Conservation (phyloP, 2,888 invertebrate genomes). For the Tetragnatha montana region DNA sequence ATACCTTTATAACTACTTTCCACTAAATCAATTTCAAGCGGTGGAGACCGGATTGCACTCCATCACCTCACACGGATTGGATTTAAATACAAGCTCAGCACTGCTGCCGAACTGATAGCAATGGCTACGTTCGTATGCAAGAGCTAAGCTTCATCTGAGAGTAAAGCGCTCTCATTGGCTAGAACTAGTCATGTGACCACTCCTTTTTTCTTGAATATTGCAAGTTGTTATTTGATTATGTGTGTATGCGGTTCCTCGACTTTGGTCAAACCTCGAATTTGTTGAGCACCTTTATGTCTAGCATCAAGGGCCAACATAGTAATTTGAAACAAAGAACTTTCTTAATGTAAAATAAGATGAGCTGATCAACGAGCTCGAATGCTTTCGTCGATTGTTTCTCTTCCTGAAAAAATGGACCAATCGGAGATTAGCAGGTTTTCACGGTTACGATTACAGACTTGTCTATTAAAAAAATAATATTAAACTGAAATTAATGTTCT, state of each 20-base stretch:
- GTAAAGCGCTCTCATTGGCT: slow-evolving; percentile 64
- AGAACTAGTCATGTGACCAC: slow-evolving; percentile 67
- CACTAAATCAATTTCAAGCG: slow-evolving; percentile 33
- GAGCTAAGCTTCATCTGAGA: slow-evolving; percentile 47
- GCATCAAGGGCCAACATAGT: background rate
- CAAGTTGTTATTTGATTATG: background rate
- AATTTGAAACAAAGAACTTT: slow-evolving; percentile 2
- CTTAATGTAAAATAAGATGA: slow-evolving; percentile 23
- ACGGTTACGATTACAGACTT: slow-evolving; percentile 48
- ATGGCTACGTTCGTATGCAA: slow-evolving; percentile 66
- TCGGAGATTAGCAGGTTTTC: slow-evolving; percentile 13
- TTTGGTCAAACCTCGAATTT: background rate
- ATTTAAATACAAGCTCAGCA: slow-evolving; percentile 44
- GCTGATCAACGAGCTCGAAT: slow-evolving; percentile 12
- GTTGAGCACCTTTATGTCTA: background rate
- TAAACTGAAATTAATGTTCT: too few species aligned
- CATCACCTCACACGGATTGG: slow-evolving; percentile 48
- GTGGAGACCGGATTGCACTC: slow-evolving; percentile 50
- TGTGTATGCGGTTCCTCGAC: background rate
- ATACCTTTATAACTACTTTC: slow-evolving; percentile 51
- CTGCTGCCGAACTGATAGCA: slow-evolving; percentile 36
- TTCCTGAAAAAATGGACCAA: slow-evolving; percentile 37
- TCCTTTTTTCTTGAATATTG: slow-evolving; percentile 36
- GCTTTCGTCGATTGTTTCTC: slow-evolving; percentile 2
- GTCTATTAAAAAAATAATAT: too few species aligned